Evolutionary conservation across 2,888 invertebrate genomes (phyloP), one percentile per base, ranked within the genome.

Genomic region (Drosophila suboccidentalis): DNA sequence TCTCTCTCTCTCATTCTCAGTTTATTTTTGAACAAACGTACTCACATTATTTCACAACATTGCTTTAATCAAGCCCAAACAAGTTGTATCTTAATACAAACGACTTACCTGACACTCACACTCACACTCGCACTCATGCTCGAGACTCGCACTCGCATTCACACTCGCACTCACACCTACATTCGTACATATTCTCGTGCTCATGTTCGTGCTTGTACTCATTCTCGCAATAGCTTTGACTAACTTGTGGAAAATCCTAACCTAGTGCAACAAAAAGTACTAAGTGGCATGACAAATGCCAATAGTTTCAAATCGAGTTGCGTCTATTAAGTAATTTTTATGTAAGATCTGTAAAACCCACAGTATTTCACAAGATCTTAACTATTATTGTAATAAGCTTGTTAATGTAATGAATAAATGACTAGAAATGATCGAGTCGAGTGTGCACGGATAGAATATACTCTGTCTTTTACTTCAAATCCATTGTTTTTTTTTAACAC

Each of bases 241-340:
- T 32, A 34, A 47, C 26, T 13, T 43, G 32, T 46, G 78, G 63
- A 61, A 78, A 78, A 58, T 49, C 74, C 81, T 81, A 81, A 81
- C 82, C 79, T 82, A 75, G 65, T 5, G 8, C 78, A 81, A 81
- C 60, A 78, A 60, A 55, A 74, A 62, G 17, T 47, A 55, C 59
- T 51, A 63, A 60, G 29, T 60, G 47, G n/a, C 44, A 26, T 66
- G 68, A 60, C 65, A 57, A 69, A 58, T 46, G 39, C 60, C 43
- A 32, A 26, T 44, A 36, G 39, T 15, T 34, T 43, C 15, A 49
- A 26, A 36, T 15, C 5, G 19, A 26, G 3, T 13, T 44, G 29
- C 26, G 53, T 17, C 13, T 29, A 53, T 63, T 53, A 53, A 41
- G 6, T 63, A 72, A 53, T n/a, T 17, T 29, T 72, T 71, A 65